Evolutionary conservation across 2,797 vertebrate genomes (phyloP), one percentile per base, ranked within the genome.

Genomic region (Centroberyx gerrardi): DNA sequence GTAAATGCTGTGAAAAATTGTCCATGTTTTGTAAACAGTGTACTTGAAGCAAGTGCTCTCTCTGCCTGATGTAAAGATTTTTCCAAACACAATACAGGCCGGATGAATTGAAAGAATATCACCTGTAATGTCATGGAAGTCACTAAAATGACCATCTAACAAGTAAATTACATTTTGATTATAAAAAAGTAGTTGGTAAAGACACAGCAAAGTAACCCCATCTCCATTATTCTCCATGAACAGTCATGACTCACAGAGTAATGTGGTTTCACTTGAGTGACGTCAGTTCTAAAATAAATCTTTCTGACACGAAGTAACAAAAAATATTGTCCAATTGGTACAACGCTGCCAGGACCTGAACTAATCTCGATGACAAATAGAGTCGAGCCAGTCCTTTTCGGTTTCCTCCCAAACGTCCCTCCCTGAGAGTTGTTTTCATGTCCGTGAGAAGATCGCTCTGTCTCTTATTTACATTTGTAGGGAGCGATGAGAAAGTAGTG

Each of bases 241-340:
- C 63, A 54, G 63, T n/a, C 68, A 56, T 81, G 85, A 90, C 74
- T 89, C 90, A 82, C 49, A 67, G 55, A 62, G 51, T 75, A 67
- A 83, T 85, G 65, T 80, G 75, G 87, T 93, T 92, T 92, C 90
- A 81, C 78, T 87, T 55, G 72, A 82, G 78, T 92, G 89, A 92
- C 88, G 87, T 88, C 85, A 91, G 15, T 10, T 46, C 22, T 38
- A 27, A 61, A 71, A 44, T 80, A 40, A 62, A 70, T 73, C 31
- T 54, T 59, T 44, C 12, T 75, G 49, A 64, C 17, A 40, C 29
- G 42, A 48, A 29, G 42, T 51, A 48, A 55, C 13, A 55, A 55
- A 29, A 46, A 15, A 49, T 14, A 15, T 53, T 58, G 36, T 59
- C 38, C 52, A 53, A 28, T 48, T 27, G 53, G 18, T 56, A n/a